Percentiles rank a stretch among this genome's conserved stretches.
Conservation (phyloP, 2,113 vertebrate species). For the Esox niger region DNA sequence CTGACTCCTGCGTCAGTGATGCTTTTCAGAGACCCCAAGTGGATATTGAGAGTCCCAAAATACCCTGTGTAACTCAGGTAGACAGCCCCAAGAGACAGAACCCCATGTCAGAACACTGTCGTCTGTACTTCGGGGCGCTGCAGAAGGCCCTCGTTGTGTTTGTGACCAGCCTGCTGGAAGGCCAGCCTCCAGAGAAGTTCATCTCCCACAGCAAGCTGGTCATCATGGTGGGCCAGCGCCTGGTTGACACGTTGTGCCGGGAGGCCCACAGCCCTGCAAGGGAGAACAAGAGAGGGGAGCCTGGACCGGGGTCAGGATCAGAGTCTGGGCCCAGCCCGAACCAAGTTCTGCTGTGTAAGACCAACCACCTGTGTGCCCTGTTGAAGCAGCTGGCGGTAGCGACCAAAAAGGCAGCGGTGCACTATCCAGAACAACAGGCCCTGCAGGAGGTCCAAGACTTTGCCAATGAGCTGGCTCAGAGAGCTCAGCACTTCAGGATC, state of each 20-base stretch:
- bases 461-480: conserved; percentile 70
- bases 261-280: conserved; percentile 77
- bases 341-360: conserved; percentile 69
- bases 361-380: conserved; percentile 85
- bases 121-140: conserved; percentile 86
- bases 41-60: too few species aligned
- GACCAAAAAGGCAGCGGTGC: conserved; percentile 84
- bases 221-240: conserved; percentile 90
- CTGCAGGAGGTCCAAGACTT: conserved; percentile 71
- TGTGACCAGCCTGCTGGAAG: conserved; percentile 64
- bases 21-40: too few species aligned
- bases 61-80: not conserved
- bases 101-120: conserved; percentile 74
- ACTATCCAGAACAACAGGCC: conserved; percentile 69
- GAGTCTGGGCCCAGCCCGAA: conserved; percentile 52
- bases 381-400: conserved; percentile 87
- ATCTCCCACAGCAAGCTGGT: conserved; percentile 91
- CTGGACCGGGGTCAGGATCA: too few species aligned
- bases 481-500: conserved; percentile 76
- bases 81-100: conserved; percentile 32
- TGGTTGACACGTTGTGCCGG: conserved; percentile 84
- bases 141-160: conserved; percentile 83
- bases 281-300: conserved; percentile 23
- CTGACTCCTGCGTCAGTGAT: not conserved
- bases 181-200: conserved; percentile 83